Percentiles rank a stretch among this genome's conserved stretches.
Evolutionary conservation across 2,797 vertebrate genomes (phyloP).

Genomic region (Chromis chromis): DNA sequence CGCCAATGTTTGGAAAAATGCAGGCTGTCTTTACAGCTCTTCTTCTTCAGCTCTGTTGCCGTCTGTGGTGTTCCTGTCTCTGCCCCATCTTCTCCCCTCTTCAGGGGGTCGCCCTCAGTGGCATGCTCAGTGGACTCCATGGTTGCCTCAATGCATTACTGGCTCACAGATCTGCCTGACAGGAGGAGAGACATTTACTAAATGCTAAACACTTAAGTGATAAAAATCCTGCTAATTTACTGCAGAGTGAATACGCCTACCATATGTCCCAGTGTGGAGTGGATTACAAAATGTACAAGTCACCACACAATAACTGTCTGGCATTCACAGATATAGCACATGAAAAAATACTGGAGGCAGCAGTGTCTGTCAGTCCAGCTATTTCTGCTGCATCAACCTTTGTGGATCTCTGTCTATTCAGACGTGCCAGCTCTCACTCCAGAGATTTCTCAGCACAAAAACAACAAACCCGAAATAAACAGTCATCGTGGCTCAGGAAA

Average conservation of each 20-base stretch:
- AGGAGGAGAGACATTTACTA: not conserved
- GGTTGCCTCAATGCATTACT: conserved; percentile 65
- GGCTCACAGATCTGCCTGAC: conserved; percentile 32
- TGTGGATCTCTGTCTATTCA: conserved; percentile 64
- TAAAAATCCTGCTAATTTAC: not conserved
- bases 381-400: conserved; percentile 68
- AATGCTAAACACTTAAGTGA: not conserved
- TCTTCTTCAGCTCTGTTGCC: conserved; percentile 73
- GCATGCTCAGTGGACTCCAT: conserved; percentile 85
- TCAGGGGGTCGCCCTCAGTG: conserved; percentile 90
- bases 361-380: conserved; percentile 53
- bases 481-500: conserved; percentile 1
- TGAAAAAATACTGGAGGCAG: conserved; percentile 43
- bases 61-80: conserved; percentile 58
- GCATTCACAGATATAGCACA: conserved; percentile 33
- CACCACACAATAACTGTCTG: conserved; percentile 25
- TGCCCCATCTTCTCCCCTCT: conserved; percentile 79
- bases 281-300: conserved; percentile 11
- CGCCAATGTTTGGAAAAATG: conserved; percentile 86
- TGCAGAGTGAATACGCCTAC: not conserved
- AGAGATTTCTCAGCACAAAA: conserved; percentile 69
- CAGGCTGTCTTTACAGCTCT: conserved; percentile 66
- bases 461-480: conserved; percentile 44
- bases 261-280: not conserved
- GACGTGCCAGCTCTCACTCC: conserved; percentile 62